A percentile compares a stretch with the other conserved stretches of the same genome.
These are phyloP conservation scores for Endotricha flammealis DNA, from an alignment of 2,888 invertebrate genomes.

Conservation along the genomic window DNA sequence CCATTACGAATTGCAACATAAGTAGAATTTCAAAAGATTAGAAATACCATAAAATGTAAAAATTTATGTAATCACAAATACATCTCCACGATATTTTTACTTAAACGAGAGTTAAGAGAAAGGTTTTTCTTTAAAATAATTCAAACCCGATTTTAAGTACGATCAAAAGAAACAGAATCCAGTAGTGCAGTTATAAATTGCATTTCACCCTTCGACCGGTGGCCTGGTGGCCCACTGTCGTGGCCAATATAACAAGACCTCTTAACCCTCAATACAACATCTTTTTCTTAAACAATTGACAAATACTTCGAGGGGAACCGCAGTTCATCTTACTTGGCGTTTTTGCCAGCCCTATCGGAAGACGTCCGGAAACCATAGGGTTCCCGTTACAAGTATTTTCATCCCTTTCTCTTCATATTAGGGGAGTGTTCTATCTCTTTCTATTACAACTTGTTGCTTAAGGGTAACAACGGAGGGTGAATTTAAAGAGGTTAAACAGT, in stretches of 20 bases:
- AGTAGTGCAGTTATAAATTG: constrained; percentile 4
- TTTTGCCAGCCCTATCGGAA: constrained; percentile 44
- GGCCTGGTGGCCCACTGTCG: constrained; percentile 59
- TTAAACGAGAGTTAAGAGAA: too few species aligned
- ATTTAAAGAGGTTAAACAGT: constrained; percentile 25
- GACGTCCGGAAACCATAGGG: constrained; percentile 54
- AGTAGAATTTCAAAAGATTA: too few species aligned
- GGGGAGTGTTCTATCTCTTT: constrained; percentile 24
- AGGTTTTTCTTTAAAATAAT: too few species aligned
- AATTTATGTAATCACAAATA: too few species aligned
- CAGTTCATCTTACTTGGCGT: constrained; percentile 43
- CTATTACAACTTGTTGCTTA: constrained; percentile 46
- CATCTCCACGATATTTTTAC: too few species aligned
- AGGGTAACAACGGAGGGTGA: constrained; percentile 42
- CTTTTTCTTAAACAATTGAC: constrained; percentile 19
- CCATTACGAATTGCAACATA: too few species aligned
- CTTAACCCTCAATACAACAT: constrained; percentile 29
- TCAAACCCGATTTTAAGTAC: not conserved
- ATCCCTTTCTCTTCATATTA: constrained; percentile 33
- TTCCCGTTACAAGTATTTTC: constrained; percentile 39
- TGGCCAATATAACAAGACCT: constrained; percentile 31
- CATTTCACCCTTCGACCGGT: constrained; percentile 32
- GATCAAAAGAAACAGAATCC: constrained; percentile 3
- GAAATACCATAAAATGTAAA: too few species aligned
- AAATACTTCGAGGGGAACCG: constrained; percentile 28